Percentiles rank a stretch among this genome's conserved stretches.
Evolutionary conservation across 1,140 invertebrate genomes (phyloP).

Genomic region (Acromyrmex echinatior): DNA sequence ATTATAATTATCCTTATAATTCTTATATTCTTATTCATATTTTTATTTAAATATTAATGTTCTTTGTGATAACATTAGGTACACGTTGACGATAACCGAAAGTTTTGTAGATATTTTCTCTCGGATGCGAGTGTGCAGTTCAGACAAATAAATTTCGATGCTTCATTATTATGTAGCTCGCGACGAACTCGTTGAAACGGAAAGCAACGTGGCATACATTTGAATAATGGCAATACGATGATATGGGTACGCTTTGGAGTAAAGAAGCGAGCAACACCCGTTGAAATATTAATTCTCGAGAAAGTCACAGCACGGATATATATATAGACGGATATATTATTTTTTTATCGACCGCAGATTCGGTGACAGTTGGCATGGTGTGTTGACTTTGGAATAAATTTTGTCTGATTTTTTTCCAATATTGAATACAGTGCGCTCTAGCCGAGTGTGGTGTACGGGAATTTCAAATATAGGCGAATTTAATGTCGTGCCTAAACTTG

Average conservation of each 20-base stretch:
- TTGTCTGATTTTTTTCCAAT: neutral
- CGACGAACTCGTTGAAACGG: neutral
- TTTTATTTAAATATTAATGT: conserved; percentile 6
- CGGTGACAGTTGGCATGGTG: no score
- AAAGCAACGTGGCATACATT: conserved; percentile 24
- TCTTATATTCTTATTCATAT: no score
- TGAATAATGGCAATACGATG: conserved; percentile 17
- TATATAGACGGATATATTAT: neutral
- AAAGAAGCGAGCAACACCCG: neutral
- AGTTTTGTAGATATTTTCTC: neutral
- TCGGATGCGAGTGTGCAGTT: neutral
- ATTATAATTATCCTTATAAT: no score
- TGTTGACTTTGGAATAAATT: conserved; percentile 23
- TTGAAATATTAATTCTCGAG: conserved; percentile 42
- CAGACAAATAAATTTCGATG: conserved; percentile 36
- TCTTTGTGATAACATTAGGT: no score
- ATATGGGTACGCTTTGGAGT: neutral
- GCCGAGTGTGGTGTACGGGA: neutral
- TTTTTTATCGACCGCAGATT: neutral
- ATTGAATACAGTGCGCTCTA: neutral
- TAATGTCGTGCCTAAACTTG: conserved; percentile 44
- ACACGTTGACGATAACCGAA: neutral
- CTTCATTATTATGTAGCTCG: conserved; percentile 28
- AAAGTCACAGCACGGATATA: neutral
- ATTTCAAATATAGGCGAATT: conserved; percentile 14